Evolutionary conservation across 2,888 invertebrate genomes (phyloP), one percentile per base, ranked within the genome.

Genomic region (Drosophila vallismaia): DNA sequence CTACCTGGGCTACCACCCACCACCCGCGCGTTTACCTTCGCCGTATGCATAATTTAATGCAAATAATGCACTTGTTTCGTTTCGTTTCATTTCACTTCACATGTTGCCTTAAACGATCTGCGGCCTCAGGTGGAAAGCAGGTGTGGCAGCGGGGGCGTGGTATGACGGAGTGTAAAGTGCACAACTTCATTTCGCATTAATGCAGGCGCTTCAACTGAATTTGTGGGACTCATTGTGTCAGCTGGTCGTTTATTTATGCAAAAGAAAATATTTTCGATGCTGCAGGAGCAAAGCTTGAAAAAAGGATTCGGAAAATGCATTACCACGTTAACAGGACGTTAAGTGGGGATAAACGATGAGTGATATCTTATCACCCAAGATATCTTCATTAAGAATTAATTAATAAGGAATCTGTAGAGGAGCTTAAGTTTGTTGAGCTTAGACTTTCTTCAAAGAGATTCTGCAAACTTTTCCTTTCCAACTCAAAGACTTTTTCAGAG

Each of bases 41-140:
- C 60, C 74, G 74, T 76, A 84, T 88, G 85, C 85, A 85, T 85
- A 85, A 85, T 85, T 88, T 85, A 85, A 85, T 88, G 85, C 87
- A 85, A 85, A 86, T 88, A 85, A 86, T 85, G 84, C 84, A 85
- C 84, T 85, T 84, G 86, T 88, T 88, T 84, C 88, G 76, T 88
- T 74, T 86, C 81, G 74, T 84, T 87, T 88, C 85, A 81, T 84
- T 87, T 77, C 79, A 76, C 73, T 84, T 77, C 74, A 79, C 82
- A 79, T 86, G 75, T 66, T 81, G 85, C 70, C 67, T 69, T 71
- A 74, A 78, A 71, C 50, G 71, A 48, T 54, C 66, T 49, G 44
- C 44, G 44, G 44, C 44, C 59, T 53, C 45, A 31, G 44, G 52
- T 57, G 5, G n/a, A 38, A 36, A 19, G 28, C n/a, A 19, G 42